Evolutionary conservation across 2,797 vertebrate species (phyloP).

Genomic region (Alosa sapidissima): DNA sequence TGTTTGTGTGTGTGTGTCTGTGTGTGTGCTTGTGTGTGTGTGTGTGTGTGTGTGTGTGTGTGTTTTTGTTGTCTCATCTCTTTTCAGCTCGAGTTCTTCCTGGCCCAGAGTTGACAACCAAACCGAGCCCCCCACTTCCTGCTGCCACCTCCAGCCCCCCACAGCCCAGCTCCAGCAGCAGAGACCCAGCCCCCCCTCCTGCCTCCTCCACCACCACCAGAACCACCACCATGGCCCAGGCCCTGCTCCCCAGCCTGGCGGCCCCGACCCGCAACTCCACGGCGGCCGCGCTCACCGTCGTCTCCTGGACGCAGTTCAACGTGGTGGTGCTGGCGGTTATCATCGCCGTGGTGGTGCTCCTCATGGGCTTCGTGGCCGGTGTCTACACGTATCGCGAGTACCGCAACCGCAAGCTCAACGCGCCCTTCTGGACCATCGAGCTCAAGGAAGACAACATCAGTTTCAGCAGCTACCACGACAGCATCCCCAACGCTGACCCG

Average conservation of each 20-base stretch:
- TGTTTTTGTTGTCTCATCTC: neutral
- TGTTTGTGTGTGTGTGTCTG: neutral
- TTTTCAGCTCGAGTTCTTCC: neutral
- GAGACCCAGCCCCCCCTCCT: constrained; percentile 54
- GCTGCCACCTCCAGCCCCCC: constrained; percentile 57
- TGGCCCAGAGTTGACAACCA: neutral
- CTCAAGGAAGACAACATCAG: constrained; percentile 99
- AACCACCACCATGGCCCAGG: constrained; percentile 68
- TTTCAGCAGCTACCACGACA: constrained; percentile 98
- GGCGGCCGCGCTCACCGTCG: constrained; percentile 85
- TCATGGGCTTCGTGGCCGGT: constrained; percentile 92
- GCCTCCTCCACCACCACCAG: constrained; percentile 58
- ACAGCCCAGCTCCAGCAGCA: constrained; percentile 51
- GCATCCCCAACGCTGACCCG: constrained; percentile 94
- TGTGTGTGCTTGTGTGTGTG: neutral
- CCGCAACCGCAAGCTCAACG: constrained; percentile 95
- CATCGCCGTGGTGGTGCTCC: constrained; percentile 90
- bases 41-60: neutral
- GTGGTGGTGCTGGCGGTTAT: constrained; percentile 95
- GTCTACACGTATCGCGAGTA: constrained; percentile 95
- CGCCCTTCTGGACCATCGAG: constrained; percentile 99
- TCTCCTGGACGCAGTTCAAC: constrained; percentile 98
- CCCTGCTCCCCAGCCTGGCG: constrained; percentile 65
- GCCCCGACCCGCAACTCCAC: constrained; percentile 84
- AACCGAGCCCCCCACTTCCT: neutral